These are phyloP conservation scores for Onychorhynchus coronatus DNA, from an alignment of 2,113 vertebrate species.

Conservation along the genomic window DNA sequence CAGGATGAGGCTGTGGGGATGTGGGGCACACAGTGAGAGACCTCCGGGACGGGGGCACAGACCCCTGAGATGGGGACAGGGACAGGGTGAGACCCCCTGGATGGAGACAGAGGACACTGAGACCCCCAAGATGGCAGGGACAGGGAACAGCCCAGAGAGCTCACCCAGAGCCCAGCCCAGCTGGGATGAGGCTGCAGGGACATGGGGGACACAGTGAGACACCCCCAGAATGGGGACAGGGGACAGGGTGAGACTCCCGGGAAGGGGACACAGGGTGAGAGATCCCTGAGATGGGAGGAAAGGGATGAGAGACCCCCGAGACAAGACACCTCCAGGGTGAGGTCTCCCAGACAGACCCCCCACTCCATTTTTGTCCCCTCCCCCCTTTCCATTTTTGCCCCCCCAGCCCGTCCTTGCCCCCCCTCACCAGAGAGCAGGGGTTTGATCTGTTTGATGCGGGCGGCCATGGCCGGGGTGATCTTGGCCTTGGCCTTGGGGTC, in stretches of 20 bases:
- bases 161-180: no score
- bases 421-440: not conserved
- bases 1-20: not conserved
- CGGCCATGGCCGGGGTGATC: not conserved
- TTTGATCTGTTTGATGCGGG: not conserved
- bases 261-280: not conserved
- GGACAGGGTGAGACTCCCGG: no score
- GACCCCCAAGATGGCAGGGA: not conserved
- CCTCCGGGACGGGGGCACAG: not conserved
- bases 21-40: not conserved
- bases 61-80: not conserved
- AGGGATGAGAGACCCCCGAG: no score
- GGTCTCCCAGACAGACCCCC: no score
- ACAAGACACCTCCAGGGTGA: not conserved
- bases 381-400: not conserved
- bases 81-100: not conserved
- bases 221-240: not conserved
- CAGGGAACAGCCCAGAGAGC: not conserved
- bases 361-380: rapidly evolving
- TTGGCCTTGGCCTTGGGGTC: not conserved
- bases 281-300: not conserved
- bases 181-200: no score
- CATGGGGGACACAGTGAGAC: not conserved
- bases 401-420: rapidly evolving
- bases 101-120: not conserved